phyloP scores from a whole-genome alignment of 35 echinoderm and acorn worm genomes.

The Chiridota heheva region DNA sequence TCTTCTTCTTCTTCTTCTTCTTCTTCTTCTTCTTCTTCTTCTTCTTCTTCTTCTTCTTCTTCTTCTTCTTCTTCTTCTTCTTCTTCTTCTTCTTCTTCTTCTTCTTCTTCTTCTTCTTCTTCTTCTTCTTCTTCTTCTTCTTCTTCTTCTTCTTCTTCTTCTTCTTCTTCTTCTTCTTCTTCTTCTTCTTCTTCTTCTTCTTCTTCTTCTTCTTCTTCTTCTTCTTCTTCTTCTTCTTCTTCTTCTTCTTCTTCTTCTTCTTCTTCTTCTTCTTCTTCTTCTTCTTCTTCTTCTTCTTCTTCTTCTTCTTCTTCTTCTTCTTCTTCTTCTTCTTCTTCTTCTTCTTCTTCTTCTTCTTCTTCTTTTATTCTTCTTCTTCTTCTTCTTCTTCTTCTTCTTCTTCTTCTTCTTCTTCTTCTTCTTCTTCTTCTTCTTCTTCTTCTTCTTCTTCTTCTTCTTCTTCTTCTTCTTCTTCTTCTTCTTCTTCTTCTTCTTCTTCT shows the following conservation, averaged over 20 bases:
- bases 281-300: neutral
- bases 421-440: neutral
- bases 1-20: neutral
- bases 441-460: constrained; percentile 1
- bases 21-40: neutral
- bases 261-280: constrained; percentile 3
- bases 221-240: neutral
- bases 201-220: neutral
- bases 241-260: neutral
- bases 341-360: constrained; percentile 8
- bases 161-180: neutral
- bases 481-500: neutral
- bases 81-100: neutral
- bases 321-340: neutral
- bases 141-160: neutral
- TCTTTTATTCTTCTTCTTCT: too few relatives aligned
- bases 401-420: neutral
- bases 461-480: neutral
- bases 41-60: neutral
- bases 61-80: neutral
- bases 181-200: neutral
- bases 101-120: neutral
- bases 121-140: neutral
- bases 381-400: too few relatives aligned
- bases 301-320: neutral